These are phyloP conservation scores for Stramonita haemastoma DNA, from an alignment of 2,888 invertebrate genomes.

Conservation along the genomic window DNA sequence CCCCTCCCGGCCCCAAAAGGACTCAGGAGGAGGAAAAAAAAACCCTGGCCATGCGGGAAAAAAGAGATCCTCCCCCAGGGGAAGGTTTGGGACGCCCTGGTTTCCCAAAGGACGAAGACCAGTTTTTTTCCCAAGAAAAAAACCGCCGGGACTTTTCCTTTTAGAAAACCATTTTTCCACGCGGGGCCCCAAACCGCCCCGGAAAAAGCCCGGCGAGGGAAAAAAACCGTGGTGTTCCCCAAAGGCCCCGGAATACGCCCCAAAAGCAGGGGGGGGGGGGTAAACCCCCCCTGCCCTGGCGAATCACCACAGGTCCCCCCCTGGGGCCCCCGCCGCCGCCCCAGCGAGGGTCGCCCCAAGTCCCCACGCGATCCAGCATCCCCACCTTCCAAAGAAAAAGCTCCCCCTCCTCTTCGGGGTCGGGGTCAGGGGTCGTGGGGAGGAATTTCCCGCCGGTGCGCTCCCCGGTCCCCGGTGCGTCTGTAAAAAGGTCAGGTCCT, in stretches of 20 bases:
- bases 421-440: not conserved
- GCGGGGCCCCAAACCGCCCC: too few species aligned
- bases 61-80: constrained; percentile 14
- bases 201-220: not conserved
- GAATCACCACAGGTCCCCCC: not conserved
- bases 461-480: not conserved
- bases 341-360: not conserved
- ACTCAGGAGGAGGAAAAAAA: constrained; percentile 26
- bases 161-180: not conserved
- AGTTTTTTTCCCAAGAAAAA: not conserved
- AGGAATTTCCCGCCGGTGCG: not conserved
- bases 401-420: not conserved
- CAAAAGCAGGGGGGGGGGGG: not conserved
- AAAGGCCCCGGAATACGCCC: not conserved
- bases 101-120: not conserved
- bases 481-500: not conserved
- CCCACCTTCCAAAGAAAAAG: constrained; percentile 30
- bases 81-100: not conserved
- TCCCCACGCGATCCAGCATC: constrained; percentile 36
- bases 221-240: not conserved
- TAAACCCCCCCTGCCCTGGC: not conserved
- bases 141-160: not conserved
- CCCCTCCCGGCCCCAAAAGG: not conserved
- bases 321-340: too few species aligned
- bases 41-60: constrained; percentile 34